Conservation (phyloP, 2,113 vertebrate genomes). For the Gymnarchus niloticus region DNA sequence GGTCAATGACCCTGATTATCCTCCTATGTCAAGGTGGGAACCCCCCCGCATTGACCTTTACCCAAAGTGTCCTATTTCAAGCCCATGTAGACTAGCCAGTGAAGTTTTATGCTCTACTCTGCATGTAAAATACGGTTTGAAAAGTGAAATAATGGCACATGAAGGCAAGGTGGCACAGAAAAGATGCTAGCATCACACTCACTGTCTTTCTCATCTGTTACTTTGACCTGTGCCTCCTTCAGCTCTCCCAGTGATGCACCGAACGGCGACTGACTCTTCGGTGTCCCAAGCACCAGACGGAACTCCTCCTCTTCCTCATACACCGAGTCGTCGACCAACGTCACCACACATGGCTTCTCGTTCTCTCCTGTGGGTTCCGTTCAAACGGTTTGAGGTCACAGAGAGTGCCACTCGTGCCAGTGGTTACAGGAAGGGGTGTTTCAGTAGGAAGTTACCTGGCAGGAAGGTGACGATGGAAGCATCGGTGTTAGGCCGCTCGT, state of each 20-base stretch:
- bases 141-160: no score
- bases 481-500: constrained; percentile 70
- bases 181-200: constrained; percentile 27
- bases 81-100: neutral
- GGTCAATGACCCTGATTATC: neutral
- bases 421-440: neutral
- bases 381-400: neutral
- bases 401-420: neutral
- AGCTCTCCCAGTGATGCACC: constrained; percentile 67
- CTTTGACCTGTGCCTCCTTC: constrained; percentile 66
- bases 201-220: constrained; percentile 77
- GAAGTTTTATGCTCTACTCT: no score
- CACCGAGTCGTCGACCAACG: constrained; percentile 64
- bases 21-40: neutral
- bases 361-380: constrained; percentile 60
- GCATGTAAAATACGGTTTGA: no score
- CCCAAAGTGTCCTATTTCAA: neutral
- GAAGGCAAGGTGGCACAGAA: neutral
- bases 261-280: constrained; percentile 66
- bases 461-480: constrained; percentile 64
- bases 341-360: constrained; percentile 70
- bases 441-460: constrained; percentile 54
- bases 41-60: neutral
- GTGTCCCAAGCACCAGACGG: constrained; percentile 64
- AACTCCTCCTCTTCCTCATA: constrained; percentile 78